These are phyloP conservation scores for Drosophila merina DNA, from an alignment of 2,888 invertebrate genomes.

Conservation along the genomic window DNA sequence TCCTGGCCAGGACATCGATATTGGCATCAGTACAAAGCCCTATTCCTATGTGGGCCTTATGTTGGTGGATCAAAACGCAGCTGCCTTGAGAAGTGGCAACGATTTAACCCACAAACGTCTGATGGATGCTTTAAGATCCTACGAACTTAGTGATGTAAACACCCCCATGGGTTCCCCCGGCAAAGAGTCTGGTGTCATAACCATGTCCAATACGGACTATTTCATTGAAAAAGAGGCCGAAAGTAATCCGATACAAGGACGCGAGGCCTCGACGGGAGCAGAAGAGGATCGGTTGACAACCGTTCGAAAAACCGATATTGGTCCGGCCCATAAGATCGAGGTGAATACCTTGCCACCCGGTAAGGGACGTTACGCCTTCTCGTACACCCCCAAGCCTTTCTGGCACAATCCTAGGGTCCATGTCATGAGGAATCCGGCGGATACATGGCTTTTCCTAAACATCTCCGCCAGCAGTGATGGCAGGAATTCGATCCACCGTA, in stretches of 20 bases:
- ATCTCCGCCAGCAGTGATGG: constrained; percentile 90
- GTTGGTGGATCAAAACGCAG: constrained; percentile 93
- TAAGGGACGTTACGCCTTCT: constrained; percentile 96
- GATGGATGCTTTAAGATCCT: constrained; percentile 79
- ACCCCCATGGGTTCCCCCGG: constrained; percentile 79
- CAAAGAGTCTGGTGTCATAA: constrained; percentile 81
- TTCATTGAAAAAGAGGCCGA: constrained; percentile 77
- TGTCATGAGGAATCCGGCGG: constrained; percentile 88
- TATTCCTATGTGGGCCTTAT: constrained; percentile 95
- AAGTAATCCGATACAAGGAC: constrained; percentile 60
- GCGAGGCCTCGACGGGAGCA: constrained; percentile 45
- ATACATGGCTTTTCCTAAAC: constrained; percentile 94
- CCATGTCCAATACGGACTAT: constrained; percentile 82
- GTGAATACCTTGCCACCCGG: constrained; percentile 90
- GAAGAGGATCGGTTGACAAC: constrained; percentile 81
- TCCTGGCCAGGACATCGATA: constrained; percentile 91
- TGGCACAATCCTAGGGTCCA: constrained; percentile 92
- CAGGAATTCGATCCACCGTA: constrained; percentile 86
- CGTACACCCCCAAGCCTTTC: constrained; percentile 92
- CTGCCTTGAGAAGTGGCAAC: constrained; percentile 86
- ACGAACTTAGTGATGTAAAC: constrained; percentile 77
- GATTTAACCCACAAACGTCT: constrained; percentile 77
- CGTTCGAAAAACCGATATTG: constrained; percentile 84
- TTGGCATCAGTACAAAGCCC: constrained; percentile 92
- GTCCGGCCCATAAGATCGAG: constrained; percentile 85